Evolutionary conservation across 1,140 invertebrate species (phyloP), one percentile per base, ranked within the genome.

Genomic region (Drosophila littoralis): DNA sequence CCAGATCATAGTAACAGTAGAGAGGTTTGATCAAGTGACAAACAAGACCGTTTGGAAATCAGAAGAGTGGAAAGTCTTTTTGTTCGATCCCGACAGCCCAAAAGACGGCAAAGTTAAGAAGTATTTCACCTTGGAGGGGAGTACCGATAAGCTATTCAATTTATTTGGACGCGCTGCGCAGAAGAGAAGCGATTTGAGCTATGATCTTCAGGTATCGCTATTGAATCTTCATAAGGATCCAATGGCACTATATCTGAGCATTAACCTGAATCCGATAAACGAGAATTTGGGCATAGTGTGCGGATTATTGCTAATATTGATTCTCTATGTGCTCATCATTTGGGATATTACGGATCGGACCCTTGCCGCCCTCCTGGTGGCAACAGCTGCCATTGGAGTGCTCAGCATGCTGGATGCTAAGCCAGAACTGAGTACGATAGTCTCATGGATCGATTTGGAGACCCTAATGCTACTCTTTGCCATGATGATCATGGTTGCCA

Each of bases 401-500:
- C 92, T 98, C 45, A 94, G 96, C 1, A 81, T 94, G 5, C 92
- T 96, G 48, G 94, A 96, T 46, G 94, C 22, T 28, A 28, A 28
- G 6, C 96, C 97, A 1, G 94, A 94, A 8, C 93, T 96, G 65
- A 81, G 92, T 0, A 95, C 96, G 82, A 93, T 98, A 50, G 94
- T 97, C 1, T 94, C 95, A 3, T 98, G 97, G 97, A 94, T 97
- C 28, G 97, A 97, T 69, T 93, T 96, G 46, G 97, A 97, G 81
- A 97, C 97, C 0, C 80, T 97, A 7, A 93, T 96, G 36, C 91
- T 97, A 40, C 93, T 97, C 0, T 97, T 98, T 91, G 96, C 96
- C 7, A 98, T 98, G 97, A 98, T 98, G 97, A 94, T 97, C 2
- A 91, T 97, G 4, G 96, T 98, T 0, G 95, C 95, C 0, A 95